Evolutionary conservation across 2,888 invertebrate genomes (phyloP), one percentile per base, ranked within the genome.

Genomic region (Creontiades dilutus): DNA sequence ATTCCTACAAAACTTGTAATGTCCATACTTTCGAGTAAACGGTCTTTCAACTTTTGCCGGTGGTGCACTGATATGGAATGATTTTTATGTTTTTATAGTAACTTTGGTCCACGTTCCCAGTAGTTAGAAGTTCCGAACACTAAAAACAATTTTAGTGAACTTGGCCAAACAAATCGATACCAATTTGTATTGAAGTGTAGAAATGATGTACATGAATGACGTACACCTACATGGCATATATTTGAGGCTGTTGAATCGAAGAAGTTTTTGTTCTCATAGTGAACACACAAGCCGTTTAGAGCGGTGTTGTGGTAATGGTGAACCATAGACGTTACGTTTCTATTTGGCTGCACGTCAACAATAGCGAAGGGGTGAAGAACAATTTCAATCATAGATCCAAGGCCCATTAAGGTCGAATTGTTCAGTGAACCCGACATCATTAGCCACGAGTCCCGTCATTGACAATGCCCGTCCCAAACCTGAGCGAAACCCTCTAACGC

Each of bases 301-400:
- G 68, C 13, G 3, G 68, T 11, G 19, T 4, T 23, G 68, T 11
- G 2, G 23, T 68, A 68, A 68, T 23, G 68, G 68, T 7, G 4
- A 12, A 23, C 68, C 19, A 23, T 23, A 19, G 23, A 19, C 68
- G 68, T 12, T 68, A 68, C 23, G 23, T 68, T 68, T 68, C 68
- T 68, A 68, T 68, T 68, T 23, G 68, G 68, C 68, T 68, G 68
- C 23, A 68, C 68, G 68, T 23, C 23, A 23, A 68, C 68, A 68
- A 68, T 68, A 23, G 68, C 23, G 68, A 23, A 27, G 27, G 23
- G 23, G 23, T 68, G 68, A 68, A 68, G 68, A 68, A 68, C 68
- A 68, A 68, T 68, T 68, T 68, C 68, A 68, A 68, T 68, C 68
- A 68, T 68, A 68, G 19, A 68, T 68, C 68, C 68, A 68, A 23